Evolutionary conservation across 2,888 invertebrate species (phyloP).

Genomic region (Polia nebulosa): DNA sequence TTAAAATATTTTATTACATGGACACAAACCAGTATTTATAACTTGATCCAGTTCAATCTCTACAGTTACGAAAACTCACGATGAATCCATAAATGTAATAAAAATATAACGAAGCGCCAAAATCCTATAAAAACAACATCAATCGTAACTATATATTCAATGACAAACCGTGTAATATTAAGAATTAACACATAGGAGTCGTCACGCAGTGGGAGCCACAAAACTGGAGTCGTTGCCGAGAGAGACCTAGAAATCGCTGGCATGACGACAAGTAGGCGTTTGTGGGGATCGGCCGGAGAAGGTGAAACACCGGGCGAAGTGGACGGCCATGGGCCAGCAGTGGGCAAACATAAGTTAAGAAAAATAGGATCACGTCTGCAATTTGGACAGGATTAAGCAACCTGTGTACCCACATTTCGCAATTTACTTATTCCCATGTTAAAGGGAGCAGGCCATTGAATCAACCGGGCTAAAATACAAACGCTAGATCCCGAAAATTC

Average conservation of each 20-base stretch:
- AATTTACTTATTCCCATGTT: too few species aligned
- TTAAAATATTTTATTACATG: neutral
- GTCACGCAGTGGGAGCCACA: too few species aligned
- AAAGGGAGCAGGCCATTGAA: too few species aligned
- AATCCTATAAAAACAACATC: slow-evolving; percentile 23
- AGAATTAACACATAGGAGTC: slow-evolving; percentile 1
- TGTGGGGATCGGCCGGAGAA: too few species aligned
- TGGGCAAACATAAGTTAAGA: too few species aligned
- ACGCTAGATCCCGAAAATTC: too few species aligned
- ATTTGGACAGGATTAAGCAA: too few species aligned
- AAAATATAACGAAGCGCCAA: neutral
- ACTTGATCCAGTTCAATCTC: slow-evolving; percentile 43
- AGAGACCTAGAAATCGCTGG: neutral
- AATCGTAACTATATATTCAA: slow-evolving; percentile 13
- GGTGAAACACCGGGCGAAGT: too few species aligned
- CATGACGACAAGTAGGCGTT: neutral
- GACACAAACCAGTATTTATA: slow-evolving; percentile 10
- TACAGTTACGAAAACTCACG: slow-evolving; percentile 28
- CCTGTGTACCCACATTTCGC: too few species aligned
- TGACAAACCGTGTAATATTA: slow-evolving; percentile 10
- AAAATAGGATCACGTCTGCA: too few species aligned
- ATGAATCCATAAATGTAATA: slow-evolving; percentile 11
- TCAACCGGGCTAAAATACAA: too few species aligned
- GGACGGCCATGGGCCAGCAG: too few species aligned
- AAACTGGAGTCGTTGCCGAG: neutral